Evolutionary conservation across 2,797 vertebrate species (phyloP).

Genomic region (Diglossa cyanea): DNA sequence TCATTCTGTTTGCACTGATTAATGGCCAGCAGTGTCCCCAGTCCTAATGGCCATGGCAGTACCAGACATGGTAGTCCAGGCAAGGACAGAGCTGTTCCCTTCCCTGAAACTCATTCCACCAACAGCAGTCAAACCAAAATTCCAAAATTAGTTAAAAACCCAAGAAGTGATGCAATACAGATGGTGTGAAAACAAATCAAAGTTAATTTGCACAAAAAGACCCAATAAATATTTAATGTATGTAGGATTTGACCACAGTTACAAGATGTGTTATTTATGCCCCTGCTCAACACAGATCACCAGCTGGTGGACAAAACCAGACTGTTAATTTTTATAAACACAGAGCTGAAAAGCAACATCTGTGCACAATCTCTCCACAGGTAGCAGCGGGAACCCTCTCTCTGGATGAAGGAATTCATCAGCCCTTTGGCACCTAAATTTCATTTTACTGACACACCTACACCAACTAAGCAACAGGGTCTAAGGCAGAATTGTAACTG

Average conservation of each 20-base stretch:
- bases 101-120: neutral
- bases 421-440: neutral
- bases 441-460: neutral
- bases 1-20: neutral
- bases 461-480: neutral
- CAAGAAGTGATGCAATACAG: neutral
- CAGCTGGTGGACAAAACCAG: neutral
- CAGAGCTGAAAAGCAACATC: neutral
- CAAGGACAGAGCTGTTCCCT: neutral
- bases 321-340: neutral
- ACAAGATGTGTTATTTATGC: neutral
- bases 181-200: neutral
- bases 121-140: rapidly evolving
- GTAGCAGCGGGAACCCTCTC: neutral
- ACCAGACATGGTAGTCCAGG: neutral
- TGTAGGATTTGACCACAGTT: neutral
- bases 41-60: neutral
- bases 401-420: neutral
- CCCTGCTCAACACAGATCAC: neutral
- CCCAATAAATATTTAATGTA: neutral
- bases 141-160: neutral
- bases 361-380: neutral
- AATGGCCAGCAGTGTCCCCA: neutral
- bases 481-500: neutral
- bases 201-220: neutral